Percentiles rank a stretch among this genome's conserved stretches.
Conservation (phyloP, 1,140 invertebrate species). For the Plutomurus gul region DNA sequence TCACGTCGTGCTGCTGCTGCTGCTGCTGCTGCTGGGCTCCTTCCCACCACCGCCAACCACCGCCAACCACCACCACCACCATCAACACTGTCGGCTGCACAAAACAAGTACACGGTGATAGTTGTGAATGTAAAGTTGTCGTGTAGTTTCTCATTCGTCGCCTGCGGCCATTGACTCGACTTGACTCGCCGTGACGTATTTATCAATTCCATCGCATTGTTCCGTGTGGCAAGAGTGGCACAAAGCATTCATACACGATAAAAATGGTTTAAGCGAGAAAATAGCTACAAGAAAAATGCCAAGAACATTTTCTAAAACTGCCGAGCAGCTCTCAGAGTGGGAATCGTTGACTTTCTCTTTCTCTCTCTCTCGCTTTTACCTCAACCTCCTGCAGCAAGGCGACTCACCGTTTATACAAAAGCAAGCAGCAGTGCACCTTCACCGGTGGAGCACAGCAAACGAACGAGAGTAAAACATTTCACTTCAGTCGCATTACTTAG, state of each 20-base stretch:
- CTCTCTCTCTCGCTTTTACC: not conserved
- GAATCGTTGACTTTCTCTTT: not conserved
- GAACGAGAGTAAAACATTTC: not conserved
- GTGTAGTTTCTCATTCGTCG: not conserved
- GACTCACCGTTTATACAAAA: not conserved
- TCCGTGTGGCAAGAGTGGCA: not conserved
- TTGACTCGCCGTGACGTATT: conserved; percentile 18
- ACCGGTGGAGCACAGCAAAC: not conserved
- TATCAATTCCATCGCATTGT: conserved; percentile 14
- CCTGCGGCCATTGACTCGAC: not conserved
- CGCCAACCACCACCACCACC: no score
- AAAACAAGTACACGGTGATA: no score
- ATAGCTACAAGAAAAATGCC: conserved; percentile 4
- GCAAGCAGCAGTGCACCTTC: not conserved
- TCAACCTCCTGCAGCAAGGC: not conserved
- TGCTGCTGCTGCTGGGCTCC: no score
- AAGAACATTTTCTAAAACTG: not conserved
- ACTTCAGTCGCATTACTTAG: no score
- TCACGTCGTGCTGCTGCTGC: no score
- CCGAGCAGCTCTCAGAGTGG: not conserved
- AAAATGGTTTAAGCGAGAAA: not conserved
- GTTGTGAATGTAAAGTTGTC: no score
- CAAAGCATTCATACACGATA: not conserved
- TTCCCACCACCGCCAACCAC: no score
- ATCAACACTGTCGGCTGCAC: no score